phyloP scores from a whole-genome alignment of 2,888 invertebrate species.

The Pachymerium ferrugineum region DNA sequence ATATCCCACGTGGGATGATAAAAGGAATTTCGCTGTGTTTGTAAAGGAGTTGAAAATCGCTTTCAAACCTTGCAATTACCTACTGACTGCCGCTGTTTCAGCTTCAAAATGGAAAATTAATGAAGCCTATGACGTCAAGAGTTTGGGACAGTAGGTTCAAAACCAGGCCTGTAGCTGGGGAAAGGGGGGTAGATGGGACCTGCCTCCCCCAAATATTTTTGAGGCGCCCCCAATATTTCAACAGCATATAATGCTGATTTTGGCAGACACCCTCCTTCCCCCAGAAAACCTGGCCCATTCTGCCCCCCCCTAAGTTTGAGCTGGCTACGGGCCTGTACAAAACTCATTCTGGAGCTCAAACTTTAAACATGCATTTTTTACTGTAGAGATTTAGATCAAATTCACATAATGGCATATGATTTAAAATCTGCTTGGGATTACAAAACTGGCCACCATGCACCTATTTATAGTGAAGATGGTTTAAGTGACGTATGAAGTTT shows the following conservation, averaged over 20 bases:
- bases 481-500: constrained; percentile 6
- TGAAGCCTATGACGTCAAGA: constrained; percentile 18
- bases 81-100: constrained; percentile 13
- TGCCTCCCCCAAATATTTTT: no score
- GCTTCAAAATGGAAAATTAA: not conserved
- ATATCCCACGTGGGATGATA: constrained; percentile 41
- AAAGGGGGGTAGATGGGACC: no score
- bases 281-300: no score
- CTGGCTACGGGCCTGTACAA: not conserved
- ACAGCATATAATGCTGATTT: no score
- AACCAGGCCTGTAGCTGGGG: no score
- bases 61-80: not conserved
- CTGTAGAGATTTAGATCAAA: not conserved
- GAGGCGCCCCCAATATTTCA: no score
- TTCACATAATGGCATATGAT: constrained; percentile 10
- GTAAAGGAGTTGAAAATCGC: constrained; percentile 24
- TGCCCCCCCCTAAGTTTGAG: no score
- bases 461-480: not conserved
- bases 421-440: not conserved
- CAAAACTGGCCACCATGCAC: not conserved
- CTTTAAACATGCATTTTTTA: not conserved
- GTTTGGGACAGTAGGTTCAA: not conserved
- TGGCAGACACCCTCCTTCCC: no score
- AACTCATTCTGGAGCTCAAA: not conserved
- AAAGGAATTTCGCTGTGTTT: constrained; percentile 35